These are phyloP conservation scores for Lasioglossum leucozonium DNA, from an alignment of 2,888 invertebrate genomes.

Conservation along the genomic window DNA sequence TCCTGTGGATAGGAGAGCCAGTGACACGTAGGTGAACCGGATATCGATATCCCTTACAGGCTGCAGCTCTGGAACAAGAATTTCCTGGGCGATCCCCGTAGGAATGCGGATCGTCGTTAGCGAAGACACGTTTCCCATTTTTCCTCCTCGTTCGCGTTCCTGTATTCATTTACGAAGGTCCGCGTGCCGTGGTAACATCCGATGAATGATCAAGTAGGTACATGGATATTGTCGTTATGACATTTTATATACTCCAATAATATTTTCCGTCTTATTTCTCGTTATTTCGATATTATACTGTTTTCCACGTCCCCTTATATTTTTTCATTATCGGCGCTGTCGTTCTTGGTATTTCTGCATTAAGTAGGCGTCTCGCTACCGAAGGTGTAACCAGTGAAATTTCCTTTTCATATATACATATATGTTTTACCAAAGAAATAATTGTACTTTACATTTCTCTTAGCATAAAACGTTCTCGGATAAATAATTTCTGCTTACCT, in stretches of 20 bases:
- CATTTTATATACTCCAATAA: slow-evolving; percentile 18
- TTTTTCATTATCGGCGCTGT: too few species aligned
- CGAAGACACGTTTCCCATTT: slow-evolving; percentile 69
- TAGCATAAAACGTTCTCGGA: too few species aligned
- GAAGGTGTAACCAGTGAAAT: too few species aligned
- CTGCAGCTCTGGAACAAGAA: slow-evolving; percentile 61
- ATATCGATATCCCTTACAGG: slow-evolving; percentile 64
- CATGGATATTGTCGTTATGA: slow-evolving; percentile 20
- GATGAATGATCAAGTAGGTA: slow-evolving; percentile 53
- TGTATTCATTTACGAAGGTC: slow-evolving; percentile 60
- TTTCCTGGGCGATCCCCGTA: slow-evolving; percentile 71
- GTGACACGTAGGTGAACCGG: slow-evolving; percentile 71
- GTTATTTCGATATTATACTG: neutral
- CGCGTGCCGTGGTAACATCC: slow-evolving; percentile 58
- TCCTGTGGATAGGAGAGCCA: slow-evolving; percentile 33
- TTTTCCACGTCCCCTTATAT: neutral
- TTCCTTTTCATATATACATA: too few species aligned
- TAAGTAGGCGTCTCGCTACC: neutral
- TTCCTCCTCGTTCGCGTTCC: slow-evolving; percentile 51
- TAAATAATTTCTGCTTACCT: too few species aligned
- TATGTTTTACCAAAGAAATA: too few species aligned
- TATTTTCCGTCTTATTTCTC: neutral
- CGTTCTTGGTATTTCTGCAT: neutral
- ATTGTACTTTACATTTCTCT: too few species aligned
- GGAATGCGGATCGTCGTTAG: slow-evolving; percentile 73